These are phyloP conservation scores for Athene cunicularia DNA, from an alignment of 2,113 vertebrate species.

Conservation along the genomic window DNA sequence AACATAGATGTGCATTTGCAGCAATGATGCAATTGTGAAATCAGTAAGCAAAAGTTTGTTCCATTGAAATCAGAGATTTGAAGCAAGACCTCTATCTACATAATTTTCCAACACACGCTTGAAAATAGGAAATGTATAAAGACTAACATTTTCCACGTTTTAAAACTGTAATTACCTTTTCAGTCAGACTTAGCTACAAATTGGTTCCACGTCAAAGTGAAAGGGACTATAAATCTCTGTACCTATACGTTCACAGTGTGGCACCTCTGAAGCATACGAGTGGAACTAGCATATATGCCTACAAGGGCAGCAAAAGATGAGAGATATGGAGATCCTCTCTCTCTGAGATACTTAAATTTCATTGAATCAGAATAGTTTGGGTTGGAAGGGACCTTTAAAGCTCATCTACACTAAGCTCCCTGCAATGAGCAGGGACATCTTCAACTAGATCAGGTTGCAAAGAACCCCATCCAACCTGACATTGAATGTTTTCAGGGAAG, in stretches of 20 bases:
- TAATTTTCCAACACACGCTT: neutral
- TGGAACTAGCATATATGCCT: rapidly evolving
- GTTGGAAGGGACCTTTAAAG: neutral
- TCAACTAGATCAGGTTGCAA: neutral
- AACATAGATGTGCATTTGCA: neutral
- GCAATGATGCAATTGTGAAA: neutral
- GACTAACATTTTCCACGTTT: neutral
- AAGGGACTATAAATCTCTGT: neutral
- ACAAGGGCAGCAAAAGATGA: neutral
- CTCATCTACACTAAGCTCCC: neutral
- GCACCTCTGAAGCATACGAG: neutral
- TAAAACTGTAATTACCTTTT: neutral
- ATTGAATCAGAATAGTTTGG: neutral
- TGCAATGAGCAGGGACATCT: neutral
- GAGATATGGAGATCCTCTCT: neutral
- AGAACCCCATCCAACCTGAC: neutral
- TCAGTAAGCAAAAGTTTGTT: neutral
- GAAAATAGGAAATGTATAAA: neutral
- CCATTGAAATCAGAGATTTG: neutral
- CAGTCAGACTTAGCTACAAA: neutral
- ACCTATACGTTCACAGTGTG: neutral
- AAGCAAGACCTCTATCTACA: neutral
- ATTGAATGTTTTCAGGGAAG: neutral
- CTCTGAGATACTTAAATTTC: neutral
- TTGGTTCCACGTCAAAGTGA: neutral